Percentiles rank a stretch among this genome's conserved stretches.
Conservation (phyloP, 1,140 invertebrate genomes). For the Cotesia vestalis region DNA sequence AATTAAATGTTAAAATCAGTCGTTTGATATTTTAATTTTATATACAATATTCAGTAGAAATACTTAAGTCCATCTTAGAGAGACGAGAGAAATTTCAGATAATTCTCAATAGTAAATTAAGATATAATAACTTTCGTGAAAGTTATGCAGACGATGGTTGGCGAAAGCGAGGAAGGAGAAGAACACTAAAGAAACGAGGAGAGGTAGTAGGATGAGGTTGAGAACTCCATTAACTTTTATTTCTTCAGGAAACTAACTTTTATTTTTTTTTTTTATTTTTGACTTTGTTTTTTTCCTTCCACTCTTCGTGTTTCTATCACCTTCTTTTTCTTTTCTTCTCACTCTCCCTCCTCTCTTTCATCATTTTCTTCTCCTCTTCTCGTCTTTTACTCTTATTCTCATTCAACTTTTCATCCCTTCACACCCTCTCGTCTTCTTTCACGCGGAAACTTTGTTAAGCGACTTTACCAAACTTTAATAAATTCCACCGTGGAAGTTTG, state of each 20-base stretch:
- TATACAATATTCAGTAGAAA: conserved; percentile 10
- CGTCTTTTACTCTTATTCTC: conserved; percentile 34
- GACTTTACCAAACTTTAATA: conserved; percentile 64
- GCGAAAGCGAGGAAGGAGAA: conserved; percentile 27
- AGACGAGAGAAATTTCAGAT: conserved; percentile 47
- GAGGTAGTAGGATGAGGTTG: conserved; percentile 48
- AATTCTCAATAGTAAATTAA: conserved; percentile 57
- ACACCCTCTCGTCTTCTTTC: conserved; percentile 50
- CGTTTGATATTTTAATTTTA: no score
- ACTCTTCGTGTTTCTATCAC: conserved; percentile 32
- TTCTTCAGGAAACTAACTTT: conserved; percentile 57
- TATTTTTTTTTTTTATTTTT: conserved; percentile 27
- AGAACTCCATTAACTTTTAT: conserved; percentile 64
- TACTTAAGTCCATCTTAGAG: background rate
- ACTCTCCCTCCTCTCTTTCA: conserved; percentile 2
- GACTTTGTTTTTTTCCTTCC: conserved; percentile 9
- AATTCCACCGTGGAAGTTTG: conserved; percentile 62
- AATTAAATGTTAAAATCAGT: no score
- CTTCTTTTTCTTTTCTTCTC: no score
- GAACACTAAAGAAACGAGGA: conserved; percentile 40
- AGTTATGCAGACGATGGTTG: conserved; percentile 42
- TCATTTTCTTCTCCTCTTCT: conserved; percentile 12
- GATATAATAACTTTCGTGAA: conserved; percentile 60
- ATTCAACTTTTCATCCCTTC: conserved; percentile 35
- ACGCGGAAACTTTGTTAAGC: conserved; percentile 61